A percentile compares a stretch with the other conserved stretches of the same genome.
Conservation (phyloP, 2,888 invertebrate species). For the Cactoblastis cactorum region DNA sequence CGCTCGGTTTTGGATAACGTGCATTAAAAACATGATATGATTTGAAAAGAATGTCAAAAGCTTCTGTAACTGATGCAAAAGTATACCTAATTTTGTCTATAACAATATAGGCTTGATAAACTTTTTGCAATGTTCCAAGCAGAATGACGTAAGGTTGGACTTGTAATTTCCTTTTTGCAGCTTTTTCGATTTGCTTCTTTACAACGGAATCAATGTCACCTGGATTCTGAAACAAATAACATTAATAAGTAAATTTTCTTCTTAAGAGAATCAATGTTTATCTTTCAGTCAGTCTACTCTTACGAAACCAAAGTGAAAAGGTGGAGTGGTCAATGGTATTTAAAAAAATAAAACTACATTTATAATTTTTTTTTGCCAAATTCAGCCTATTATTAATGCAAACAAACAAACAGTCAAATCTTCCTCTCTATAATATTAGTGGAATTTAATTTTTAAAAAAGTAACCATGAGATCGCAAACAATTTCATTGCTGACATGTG, state of each 20-base stretch:
- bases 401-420: too few relatives aligned
- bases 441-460: neutral
- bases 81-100: neutral
- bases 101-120: neutral
- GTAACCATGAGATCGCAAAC: neutral
- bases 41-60: neutral
- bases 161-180: neutral
- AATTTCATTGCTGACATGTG: neutral
- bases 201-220: neutral
- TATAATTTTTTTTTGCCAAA: too few relatives aligned
- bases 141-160: neutral
- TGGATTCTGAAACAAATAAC: neutral
- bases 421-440: too few relatives aligned
- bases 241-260: too few relatives aligned
- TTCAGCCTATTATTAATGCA: too few relatives aligned
- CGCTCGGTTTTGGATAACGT: neutral
- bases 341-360: too few relatives aligned
- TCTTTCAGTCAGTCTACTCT: too few relatives aligned
- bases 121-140: neutral
- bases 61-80: neutral
- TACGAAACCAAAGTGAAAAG: too few relatives aligned
- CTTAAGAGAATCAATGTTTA: too few relatives aligned
- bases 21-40: neutral
- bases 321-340: too few relatives aligned
- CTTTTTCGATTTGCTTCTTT: neutral